Conservation (phyloP, 2,113 vertebrate species). For the Paracanthobrama guichenoti region DNA sequence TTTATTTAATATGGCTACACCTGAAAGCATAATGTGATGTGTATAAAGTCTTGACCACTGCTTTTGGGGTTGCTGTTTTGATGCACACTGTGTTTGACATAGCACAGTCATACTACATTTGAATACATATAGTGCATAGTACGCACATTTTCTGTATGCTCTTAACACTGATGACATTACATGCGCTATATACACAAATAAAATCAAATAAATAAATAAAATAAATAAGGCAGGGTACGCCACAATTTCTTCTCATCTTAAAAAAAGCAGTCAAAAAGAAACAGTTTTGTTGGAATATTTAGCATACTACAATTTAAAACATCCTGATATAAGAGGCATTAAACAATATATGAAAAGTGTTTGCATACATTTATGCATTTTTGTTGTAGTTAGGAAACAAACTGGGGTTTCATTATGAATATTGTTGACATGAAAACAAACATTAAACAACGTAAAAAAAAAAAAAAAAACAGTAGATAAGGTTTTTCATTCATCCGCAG, state of each 20-base stretch:
- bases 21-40: conserved; percentile 1
- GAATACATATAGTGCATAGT: neutral
- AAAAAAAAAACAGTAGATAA: neutral
- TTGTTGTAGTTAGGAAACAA: neutral
- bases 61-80: conserved; percentile 12
- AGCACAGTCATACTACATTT: neutral
- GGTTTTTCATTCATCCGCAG: neutral
- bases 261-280: neutral
- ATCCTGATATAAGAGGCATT: neutral
- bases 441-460: neutral
- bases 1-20: neutral
- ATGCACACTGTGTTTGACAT: neutral
- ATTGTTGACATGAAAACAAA: neutral
- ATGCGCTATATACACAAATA: neutral
- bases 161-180: neutral
- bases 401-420: neutral
- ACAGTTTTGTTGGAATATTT: neutral
- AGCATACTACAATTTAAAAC: neutral
- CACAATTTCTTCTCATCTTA: neutral
- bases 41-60: neutral
- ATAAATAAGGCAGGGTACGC: neutral
- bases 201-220: neutral
- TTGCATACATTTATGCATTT: neutral
- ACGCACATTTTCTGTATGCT: neutral
- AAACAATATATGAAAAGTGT: neutral